Evolutionary conservation across 1,140 invertebrate genomes (phyloP).

Genomic region (Saccostrea cuccullata): DNA sequence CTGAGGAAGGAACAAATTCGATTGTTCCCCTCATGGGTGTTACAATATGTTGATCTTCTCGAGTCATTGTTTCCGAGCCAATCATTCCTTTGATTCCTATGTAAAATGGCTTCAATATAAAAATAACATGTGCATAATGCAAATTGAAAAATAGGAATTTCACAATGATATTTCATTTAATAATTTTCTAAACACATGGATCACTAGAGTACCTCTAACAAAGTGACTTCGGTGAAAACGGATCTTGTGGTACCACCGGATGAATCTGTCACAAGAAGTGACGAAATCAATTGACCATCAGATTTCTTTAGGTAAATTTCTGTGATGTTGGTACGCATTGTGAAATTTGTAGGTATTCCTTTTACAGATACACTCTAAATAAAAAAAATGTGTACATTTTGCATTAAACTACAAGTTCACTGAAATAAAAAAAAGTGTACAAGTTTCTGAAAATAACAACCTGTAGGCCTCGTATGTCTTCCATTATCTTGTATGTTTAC

Average conservation of each 20-base stretch:
- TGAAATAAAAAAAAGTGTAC: no score
- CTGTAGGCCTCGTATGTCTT: background rate
- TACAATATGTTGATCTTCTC: background rate
- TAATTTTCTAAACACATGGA: background rate
- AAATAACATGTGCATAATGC: background rate
- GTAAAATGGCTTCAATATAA: constrained; percentile 2
- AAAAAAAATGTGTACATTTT: background rate
- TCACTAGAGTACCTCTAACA: background rate
- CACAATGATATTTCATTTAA: no score
- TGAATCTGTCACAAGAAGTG: constrained; percentile 10
- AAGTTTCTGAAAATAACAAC: background rate
- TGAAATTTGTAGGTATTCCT: constrained; percentile 1
- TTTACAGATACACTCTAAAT: background rate
- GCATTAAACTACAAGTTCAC: no score
- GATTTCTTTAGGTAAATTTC: background rate
- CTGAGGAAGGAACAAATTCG: background rate
- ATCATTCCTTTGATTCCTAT: constrained; percentile 5
- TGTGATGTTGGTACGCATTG: background rate
- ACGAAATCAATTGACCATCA: background rate
- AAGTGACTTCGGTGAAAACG: background rate
- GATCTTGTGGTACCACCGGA: background rate
- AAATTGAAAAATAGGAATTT: no score
- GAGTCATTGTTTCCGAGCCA: background rate
- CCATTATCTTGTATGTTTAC: background rate
- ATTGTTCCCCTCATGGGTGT: background rate